A percentile compares a stretch with the other conserved stretches of the same genome.
phyloP scores from a whole-genome alignment of 1,140 invertebrate genomes.

The Sycophaga agraensis region DNA sequence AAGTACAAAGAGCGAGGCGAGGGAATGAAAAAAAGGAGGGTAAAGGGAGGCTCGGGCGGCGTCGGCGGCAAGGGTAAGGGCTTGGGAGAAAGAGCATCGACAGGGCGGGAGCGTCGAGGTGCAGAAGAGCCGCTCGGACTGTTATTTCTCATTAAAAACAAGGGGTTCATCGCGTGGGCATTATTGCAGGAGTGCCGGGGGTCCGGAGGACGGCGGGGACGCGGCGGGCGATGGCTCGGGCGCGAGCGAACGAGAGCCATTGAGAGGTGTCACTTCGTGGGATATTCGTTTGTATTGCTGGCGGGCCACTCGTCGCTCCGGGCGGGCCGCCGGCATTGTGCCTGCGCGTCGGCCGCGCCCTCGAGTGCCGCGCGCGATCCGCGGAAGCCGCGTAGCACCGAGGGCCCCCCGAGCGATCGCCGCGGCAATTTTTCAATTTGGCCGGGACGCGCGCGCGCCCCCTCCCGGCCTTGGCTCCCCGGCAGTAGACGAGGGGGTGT shows the following conservation, averaged over 20 bases:
- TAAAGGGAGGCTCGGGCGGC: too few species aligned
- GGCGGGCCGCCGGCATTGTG: slow-evolving; percentile 43
- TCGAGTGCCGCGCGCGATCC: slow-evolving; percentile 47
- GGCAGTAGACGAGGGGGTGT: too few species aligned
- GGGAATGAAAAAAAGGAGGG: neutral
- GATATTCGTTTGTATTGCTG: slow-evolving; percentile 58
- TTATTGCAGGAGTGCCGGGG: slow-evolving; percentile 49
- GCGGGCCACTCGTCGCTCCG: slow-evolving; percentile 48
- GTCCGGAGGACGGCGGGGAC: slow-evolving; percentile 37
- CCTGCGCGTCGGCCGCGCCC: slow-evolving; percentile 47
- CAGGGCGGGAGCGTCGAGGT: neutral
- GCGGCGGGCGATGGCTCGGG: slow-evolving; percentile 35
- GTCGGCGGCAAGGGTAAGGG: too few species aligned
- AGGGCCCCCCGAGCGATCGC: neutral
- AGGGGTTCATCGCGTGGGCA: slow-evolving; percentile 51
- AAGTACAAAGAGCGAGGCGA: neutral
- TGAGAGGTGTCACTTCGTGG: slow-evolving; percentile 60
- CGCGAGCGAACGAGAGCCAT: slow-evolving; percentile 46
- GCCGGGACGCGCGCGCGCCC: neutral
- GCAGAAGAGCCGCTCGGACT: neutral
- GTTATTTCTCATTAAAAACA: slow-evolving; percentile 54
- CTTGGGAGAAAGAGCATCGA: neutral
- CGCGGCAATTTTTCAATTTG: slow-evolving; percentile 21
- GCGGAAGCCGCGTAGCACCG: slow-evolving; percentile 46
- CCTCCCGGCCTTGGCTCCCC: neutral